Base-by-base conservation (phyloP, 2,888 invertebrate genomes). In the Ormyrus thymus region DNA sequence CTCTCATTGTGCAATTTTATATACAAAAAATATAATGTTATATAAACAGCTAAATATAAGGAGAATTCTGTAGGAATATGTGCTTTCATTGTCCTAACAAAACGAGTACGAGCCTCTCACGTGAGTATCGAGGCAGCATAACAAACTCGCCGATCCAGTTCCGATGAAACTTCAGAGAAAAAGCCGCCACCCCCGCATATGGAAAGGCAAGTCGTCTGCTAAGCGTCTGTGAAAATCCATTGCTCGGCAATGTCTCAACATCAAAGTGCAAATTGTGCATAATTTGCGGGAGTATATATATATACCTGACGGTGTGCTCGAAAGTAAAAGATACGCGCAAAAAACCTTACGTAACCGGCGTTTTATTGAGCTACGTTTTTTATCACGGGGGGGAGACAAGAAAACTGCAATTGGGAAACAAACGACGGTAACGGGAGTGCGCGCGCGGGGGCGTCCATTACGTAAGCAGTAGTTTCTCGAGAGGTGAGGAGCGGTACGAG, bases 151-250 rank as follows among this genome's bases (percentile, higher is more conserved):
- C 29, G 29, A 29, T 29, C 29, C 29, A 29, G 29, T 4, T 29
- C 29, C 29, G 29, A 29, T 29, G 29, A 29, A 29, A 29, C 29
- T 29, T 29, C 29, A 29, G 29, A 29, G 29, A 29, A 29, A 29
- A 29, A 29, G 29, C 29, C 29, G 29, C 29, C 29, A 43, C 7
- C 10, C 29, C 29, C 3, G 29, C 29, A 29, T 29, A 29, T 46
- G 15, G 4, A 29, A 53, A 61, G 53, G 10, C 13, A 70, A 64
- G 64, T 58, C 70, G 76, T 76, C 76, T 76, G 76, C 76, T 76
- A 76, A 76, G 15, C 29, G 61, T 45, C 15, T 50, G n/a, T 29
- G 29, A 29, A 29, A 29, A 29, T 29, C 29, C 29, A 0, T 29
- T 29, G 29, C 29, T 2, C 29, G 29, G 29, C 3, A 29, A 29